Percentiles rank a stretch among this genome's conserved stretches.
Evolutionary conservation across 2,113 vertebrate species (phyloP).

Genomic region (Chaenocephalus aceratus): DNA sequence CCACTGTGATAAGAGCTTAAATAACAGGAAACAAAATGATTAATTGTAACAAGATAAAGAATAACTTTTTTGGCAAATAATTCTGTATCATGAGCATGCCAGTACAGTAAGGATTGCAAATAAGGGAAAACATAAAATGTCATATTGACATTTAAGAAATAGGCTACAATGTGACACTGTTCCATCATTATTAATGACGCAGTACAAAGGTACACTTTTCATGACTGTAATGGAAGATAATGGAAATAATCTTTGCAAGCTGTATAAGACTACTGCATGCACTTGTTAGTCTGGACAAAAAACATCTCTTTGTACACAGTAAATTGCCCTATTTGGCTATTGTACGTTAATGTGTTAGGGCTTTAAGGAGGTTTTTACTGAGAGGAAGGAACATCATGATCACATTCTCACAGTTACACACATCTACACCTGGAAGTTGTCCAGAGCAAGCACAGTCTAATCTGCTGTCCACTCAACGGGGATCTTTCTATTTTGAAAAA

Average conservation of each 20-base stretch:
- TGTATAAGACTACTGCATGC: not conserved
- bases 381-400: not conserved
- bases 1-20: conserved; percentile 41
- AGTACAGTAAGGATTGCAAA: not conserved
- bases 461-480: not conserved
- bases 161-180: not conserved
- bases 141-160: conserved; percentile 1
- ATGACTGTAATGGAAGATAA: not conserved
- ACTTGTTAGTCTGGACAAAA: not conserved
- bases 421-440: not conserved
- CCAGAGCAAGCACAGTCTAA: not conserved
- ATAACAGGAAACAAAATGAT: conserved; percentile 1
- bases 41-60: conserved; percentile 18
- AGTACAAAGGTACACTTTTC: not conserved
- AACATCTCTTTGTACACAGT: not conserved
- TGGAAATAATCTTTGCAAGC: not conserved
- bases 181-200: not conserved
- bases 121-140: not conserved
- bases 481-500: too few relatives aligned
- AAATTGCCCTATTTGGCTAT: not conserved
- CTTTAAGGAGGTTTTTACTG: not conserved
- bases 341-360: not conserved
- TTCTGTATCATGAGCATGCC: not conserved
- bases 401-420: not conserved
- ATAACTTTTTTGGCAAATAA: not conserved